Evolutionary conservation across 2,888 invertebrate genomes (phyloP), one percentile per base, ranked within the genome.

Genomic region (Strigamia transsilvanica): DNA sequence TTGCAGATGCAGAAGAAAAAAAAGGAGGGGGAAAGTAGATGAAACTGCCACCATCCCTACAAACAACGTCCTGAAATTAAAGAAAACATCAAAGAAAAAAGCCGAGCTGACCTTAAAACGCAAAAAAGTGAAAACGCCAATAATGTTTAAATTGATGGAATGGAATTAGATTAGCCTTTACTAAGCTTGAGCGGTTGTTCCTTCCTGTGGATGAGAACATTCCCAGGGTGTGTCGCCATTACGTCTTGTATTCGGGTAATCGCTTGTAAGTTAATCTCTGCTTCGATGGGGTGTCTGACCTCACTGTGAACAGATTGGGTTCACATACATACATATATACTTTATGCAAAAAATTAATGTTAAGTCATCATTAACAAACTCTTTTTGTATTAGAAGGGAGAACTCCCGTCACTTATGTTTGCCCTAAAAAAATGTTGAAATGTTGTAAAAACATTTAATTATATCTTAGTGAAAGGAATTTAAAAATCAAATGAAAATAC

Each of bases 111-210:
- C 73, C 73, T 73, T 73, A 73, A 73, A 73, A 73, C 73, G 23
- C 32, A 73, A 32, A 32, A 73, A n/a, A 73, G 27, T 73, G n/a
- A 73, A 73, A 73, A 32, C 73, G 73, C 73, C 73, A 73, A 73
- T 73, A 73, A 73, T 73, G 73, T 73, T 73, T 73, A 73, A 56
- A 73, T 73, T 73, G 73, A 73, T 73, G 73, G n/a, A 73, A 73
- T 73, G 32, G 73, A 73, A 73, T 73, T 73, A 73, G 73, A 73
- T 73, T 73, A 73, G 32, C 27, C 23, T 13, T 73, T 32, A 32
- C 27, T 32, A 73, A 73, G 73, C 27, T 73, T 32, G 73, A 73
- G 73, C 32, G 73, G 73, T 27, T 73, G 12, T 27, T 73, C 73
- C 73, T 73, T 73, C 73, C 73, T 73, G 73, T 73, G 32, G 73